Conservation (phyloP, 2,888 invertebrate species). For the Strigamia transsilvanica region DNA sequence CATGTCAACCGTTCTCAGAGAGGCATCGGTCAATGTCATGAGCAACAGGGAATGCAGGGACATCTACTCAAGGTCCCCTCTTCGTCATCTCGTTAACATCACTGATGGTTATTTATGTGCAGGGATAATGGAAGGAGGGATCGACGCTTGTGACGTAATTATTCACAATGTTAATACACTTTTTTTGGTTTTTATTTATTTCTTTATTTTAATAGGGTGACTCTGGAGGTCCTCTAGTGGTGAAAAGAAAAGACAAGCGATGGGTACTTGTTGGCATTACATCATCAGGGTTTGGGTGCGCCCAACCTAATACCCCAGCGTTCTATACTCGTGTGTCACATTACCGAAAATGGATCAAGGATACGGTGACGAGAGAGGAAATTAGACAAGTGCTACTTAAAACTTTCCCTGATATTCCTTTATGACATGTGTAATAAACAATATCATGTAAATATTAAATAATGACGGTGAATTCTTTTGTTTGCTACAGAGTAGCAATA, state of each 20-base stretch:
- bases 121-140: conserved; percentile 89
- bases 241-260: conserved; percentile 71
- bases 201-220: conserved; percentile 70
- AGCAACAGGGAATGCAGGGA: conserved; percentile 90
- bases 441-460: background rate
- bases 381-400: conserved; percentile 26
- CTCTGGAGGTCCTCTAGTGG: conserved; percentile 78
- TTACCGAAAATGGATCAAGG: conserved; percentile 51
- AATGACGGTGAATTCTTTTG: background rate
- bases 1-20: conserved; percentile 86
- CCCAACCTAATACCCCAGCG: conserved; percentile 64
- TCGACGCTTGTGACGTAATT: conserved; percentile 89
- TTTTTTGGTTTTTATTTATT: background rate
- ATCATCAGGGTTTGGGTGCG: conserved; percentile 86
- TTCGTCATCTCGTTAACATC: conserved; percentile 84
- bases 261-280: conserved; percentile 85
- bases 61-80: conserved; percentile 83
- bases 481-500: conserved; percentile 9
- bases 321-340: conserved; percentile 51
- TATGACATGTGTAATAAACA: conserved; percentile 10
- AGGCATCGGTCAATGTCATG: conserved; percentile 89
- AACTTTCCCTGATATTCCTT: conserved; percentile 32
- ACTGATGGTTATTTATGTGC: conserved; percentile 88
- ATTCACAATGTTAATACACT: background rate
- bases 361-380: conserved; percentile 48